phyloP scores from a whole-genome alignment of 2,888 invertebrate genomes.

The Sinelater perroti region DNA sequence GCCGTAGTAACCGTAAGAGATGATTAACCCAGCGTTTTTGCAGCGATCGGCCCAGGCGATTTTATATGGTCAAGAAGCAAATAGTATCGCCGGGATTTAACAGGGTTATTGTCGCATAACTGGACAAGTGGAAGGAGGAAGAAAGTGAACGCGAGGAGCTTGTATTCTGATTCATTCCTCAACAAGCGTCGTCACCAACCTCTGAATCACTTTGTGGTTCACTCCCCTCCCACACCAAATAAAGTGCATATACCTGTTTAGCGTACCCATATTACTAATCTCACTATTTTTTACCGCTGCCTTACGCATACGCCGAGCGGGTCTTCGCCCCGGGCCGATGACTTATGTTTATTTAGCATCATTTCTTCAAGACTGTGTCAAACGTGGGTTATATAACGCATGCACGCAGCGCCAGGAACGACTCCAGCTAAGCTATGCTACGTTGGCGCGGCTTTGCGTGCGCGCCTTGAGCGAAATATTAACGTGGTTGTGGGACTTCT shows the following conservation, averaged over 20 bases:
- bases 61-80: conserved; percentile 22
- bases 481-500: conserved; percentile 32
- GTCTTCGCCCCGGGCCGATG: conserved; percentile 38
- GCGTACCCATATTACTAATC: conserved; percentile 42
- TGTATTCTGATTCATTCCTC: conserved; percentile 32
- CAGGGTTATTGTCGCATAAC: conserved; percentile 35
- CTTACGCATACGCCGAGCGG: conserved; percentile 34
- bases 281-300: conserved; percentile 34
- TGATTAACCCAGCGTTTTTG: conserved; percentile 2
- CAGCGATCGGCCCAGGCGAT: not conserved
- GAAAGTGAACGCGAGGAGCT: conserved; percentile 31
- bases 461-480: conserved; percentile 31
- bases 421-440: conserved; percentile 19
- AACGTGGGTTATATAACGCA: conserved; percentile 23
- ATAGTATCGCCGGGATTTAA: conserved; percentile 22
- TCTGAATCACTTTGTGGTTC: conserved; percentile 39
- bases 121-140: conserved; percentile 30
- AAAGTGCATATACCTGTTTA: conserved; percentile 41
- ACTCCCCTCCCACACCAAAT: conserved; percentile 40
- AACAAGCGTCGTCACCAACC: conserved; percentile 33
- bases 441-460: conserved; percentile 28
- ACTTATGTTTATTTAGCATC: conserved; percentile 36
- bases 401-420: no score
- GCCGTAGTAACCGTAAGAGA: not conserved
- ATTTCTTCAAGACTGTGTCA: conserved; percentile 28